Conservation (phyloP, 2,797 vertebrate genomes). For the Leptoclinus maculatus region DNA sequence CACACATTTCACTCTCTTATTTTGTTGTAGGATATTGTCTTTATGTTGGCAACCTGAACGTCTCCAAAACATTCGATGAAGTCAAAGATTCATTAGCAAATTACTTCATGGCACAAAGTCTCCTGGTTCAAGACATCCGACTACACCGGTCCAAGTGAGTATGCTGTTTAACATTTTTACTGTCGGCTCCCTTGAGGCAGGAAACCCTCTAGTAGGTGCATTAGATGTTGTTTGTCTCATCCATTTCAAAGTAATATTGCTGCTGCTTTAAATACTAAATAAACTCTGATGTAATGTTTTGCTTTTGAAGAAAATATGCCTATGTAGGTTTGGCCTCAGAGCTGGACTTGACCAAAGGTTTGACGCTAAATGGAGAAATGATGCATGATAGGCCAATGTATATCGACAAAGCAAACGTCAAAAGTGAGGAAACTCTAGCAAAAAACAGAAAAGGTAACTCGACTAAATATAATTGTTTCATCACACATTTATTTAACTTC, state of each 20-base stretch:
- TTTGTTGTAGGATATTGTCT: conserved; percentile 81
- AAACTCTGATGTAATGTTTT: background rate
- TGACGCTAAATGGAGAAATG: conserved; percentile 88
- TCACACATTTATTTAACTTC: background rate
- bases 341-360: conserved; percentile 91
- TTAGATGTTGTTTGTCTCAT: background rate
- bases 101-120: conserved; percentile 87
- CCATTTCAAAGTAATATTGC: background rate
- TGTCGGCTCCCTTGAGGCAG: background rate
- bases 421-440: conserved; percentile 42
- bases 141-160: conserved; percentile 88
- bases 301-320: conserved; percentile 87
- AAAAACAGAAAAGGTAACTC: conserved; percentile 87
- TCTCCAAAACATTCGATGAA: conserved; percentile 85
- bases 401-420: conserved; percentile 88
- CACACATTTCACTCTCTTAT: background rate
- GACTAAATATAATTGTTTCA: background rate
- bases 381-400: conserved; percentile 88
- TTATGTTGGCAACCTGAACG: conserved; percentile 89
- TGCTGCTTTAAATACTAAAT: background rate
- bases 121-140: conserved; percentile 88
- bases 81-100: conserved; percentile 85
- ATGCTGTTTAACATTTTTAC: background rate
- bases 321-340: conserved; percentile 89
- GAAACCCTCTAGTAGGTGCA: background rate